A percentile compares a stretch with the other conserved stretches of the same genome.
phyloP scores from a whole-genome alignment of 2,113 vertebrate species.

The Ammodytes dubius region DNA sequence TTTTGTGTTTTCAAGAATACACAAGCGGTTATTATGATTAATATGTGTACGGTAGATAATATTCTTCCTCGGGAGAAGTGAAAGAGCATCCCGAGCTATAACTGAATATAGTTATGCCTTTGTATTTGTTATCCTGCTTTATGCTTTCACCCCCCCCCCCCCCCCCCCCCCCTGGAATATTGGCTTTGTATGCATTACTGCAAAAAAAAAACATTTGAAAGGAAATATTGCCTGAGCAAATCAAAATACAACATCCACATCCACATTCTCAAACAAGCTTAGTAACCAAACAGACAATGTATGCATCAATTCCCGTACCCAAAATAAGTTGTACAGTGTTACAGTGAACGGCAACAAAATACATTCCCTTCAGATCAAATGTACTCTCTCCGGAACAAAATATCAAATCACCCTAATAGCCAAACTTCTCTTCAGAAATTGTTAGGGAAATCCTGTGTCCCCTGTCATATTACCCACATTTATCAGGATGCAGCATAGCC shows the following conservation, averaged over 20 bases:
- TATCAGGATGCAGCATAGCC: constrained; percentile 83
- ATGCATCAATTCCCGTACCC: constrained; percentile 42
- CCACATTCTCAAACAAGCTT: constrained; percentile 35
- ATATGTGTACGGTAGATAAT: constrained; percentile 41
- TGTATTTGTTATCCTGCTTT: constrained; percentile 48
- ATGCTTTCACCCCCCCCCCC: not conserved
- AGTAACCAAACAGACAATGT: constrained; percentile 55
- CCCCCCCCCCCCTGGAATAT: constrained; percentile 14
- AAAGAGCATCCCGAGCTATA: constrained; percentile 36
- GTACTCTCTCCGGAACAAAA: constrained; percentile 61
- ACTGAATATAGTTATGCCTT: constrained; percentile 30
- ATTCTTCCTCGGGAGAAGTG: constrained; percentile 15
- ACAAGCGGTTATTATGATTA: constrained; percentile 65
- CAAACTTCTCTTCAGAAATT: constrained; percentile 78
- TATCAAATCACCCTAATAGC: constrained; percentile 80
- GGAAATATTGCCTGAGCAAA: constrained; percentile 49
- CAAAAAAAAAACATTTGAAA: constrained; percentile 29
- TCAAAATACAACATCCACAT: constrained; percentile 36
- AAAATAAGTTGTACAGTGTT: constrained; percentile 32
- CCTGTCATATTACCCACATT: constrained; percentile 82
- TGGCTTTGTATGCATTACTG: constrained; percentile 17
- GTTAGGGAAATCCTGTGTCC: constrained; percentile 81
- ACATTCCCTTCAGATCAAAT: constrained; percentile 67
- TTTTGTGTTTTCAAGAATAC: constrained; percentile 71
- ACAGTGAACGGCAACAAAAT: constrained; percentile 53